Evolutionary conservation across 2,113 vertebrate species (phyloP).

Genomic region (Mesembrinibis cayennensis): DNA sequence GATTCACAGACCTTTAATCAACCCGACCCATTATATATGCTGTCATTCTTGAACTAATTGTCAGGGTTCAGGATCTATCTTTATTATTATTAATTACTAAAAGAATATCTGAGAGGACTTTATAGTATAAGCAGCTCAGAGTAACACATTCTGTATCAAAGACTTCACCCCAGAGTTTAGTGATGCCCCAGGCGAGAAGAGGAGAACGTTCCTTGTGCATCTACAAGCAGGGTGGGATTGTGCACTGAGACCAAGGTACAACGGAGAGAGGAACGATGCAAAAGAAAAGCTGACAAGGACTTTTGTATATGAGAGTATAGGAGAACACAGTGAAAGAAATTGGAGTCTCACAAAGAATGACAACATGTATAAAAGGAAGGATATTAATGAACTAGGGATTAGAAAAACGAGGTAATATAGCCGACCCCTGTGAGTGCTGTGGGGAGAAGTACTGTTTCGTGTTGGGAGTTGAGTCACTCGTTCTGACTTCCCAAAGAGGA

Average conservation of each 20-base stretch:
- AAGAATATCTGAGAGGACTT: neutral
- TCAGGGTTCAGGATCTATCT: neutral
- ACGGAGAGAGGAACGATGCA: neutral
- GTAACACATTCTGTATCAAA: neutral
- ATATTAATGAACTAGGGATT: neutral
- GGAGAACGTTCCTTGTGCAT: neutral
- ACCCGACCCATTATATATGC: rapidly evolving
- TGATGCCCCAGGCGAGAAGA: neutral
- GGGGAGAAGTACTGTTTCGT: neutral
- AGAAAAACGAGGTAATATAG: neutral
- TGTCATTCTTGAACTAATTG: neutral
- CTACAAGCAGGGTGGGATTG: neutral
- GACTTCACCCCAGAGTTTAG: neutral
- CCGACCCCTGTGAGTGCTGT: neutral
- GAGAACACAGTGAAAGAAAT: neutral
- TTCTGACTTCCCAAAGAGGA: neutral
- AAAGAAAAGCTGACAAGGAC: neutral
- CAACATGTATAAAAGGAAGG: neutral
- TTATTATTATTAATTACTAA: neutral
- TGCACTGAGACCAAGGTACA: neutral
- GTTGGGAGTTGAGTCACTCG: neutral
- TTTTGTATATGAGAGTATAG: neutral
- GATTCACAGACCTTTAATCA: neutral
- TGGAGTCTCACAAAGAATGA: neutral
- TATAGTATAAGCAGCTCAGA: neutral